Evolutionary conservation across 1,140 invertebrate species (phyloP).

Genomic region (Chymomyza costata): DNA sequence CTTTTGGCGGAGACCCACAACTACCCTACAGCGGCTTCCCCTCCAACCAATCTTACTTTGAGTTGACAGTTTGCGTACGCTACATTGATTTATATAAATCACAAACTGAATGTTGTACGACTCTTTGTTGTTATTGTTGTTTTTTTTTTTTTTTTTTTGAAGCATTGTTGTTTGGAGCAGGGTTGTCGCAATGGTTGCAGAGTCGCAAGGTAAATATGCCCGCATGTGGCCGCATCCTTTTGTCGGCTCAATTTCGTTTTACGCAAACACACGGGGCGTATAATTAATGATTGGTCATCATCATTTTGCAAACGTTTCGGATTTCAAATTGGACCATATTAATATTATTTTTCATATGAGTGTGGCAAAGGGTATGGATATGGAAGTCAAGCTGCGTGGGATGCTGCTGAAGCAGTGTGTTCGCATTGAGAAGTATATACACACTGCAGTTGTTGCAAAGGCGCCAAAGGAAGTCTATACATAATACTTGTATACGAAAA

Average conservation of each 20-base stretch:
- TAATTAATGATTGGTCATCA: slow-evolving; percentile 31
- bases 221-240: slow-evolving; percentile 3
- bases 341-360: neutral
- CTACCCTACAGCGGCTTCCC: too few species aligned
- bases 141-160: too few species aligned
- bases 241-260: slow-evolving; percentile 13
- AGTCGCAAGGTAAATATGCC: slow-evolving; percentile 10
- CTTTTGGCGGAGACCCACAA: too few species aligned
- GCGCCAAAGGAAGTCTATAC: neutral
- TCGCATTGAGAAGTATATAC: neutral
- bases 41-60: too few species aligned
- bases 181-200: slow-evolving; percentile 9
- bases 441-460: neutral
- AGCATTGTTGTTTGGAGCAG: too few species aligned
- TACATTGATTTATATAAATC: slow-evolving; percentile 63
- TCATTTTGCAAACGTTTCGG: slow-evolving; percentile 19
- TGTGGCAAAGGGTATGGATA: too few species aligned
- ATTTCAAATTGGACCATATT: slow-evolving; percentile 17
- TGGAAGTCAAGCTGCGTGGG: too few species aligned
- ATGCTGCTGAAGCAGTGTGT: neutral
- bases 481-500: neutral
- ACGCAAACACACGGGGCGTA: slow-evolving; percentile 3
- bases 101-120: slow-evolving; percentile 13
- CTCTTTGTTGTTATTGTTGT: slow-evolving; percentile 11
- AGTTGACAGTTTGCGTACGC: slow-evolving; percentile 59